phyloP scores from a whole-genome alignment of 2,797 vertebrate species.

The Neopelma chrysocephalum region DNA sequence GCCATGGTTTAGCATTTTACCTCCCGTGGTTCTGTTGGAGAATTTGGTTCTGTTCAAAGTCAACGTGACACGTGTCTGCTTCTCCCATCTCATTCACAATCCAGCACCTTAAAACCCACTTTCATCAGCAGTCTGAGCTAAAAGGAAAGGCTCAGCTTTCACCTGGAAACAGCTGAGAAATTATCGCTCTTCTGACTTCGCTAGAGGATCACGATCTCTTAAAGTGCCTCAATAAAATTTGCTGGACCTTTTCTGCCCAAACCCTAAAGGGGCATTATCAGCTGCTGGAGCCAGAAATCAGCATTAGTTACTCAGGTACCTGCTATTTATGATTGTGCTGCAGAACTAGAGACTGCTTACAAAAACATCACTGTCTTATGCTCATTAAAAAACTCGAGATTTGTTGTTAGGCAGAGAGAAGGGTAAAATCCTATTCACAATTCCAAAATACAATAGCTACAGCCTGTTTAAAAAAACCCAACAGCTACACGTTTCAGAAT shows the following conservation, averaged over 20 bases:
- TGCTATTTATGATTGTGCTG: background rate
- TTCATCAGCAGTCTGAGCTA: background rate
- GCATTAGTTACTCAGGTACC: background rate
- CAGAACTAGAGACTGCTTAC: background rate
- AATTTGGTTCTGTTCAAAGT: background rate
- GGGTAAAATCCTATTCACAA: background rate
- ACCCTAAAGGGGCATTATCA: background rate
- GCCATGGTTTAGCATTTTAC: background rate
- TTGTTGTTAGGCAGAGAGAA: background rate
- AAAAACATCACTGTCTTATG: background rate
- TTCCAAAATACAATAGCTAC: background rate
- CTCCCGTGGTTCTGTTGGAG: background rate
- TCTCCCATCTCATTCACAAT: background rate
- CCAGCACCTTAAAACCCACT: background rate
- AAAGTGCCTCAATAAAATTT: background rate
- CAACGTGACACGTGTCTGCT: background rate
- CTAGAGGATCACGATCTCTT: background rate
- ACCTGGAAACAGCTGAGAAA: background rate
- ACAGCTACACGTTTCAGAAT: background rate
- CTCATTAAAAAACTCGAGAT: background rate
- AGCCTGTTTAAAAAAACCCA: background rate
- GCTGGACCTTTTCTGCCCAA: background rate
- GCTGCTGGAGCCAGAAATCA: background rate
- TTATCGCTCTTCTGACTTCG: background rate
- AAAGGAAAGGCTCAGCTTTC: background rate